Evolutionary conservation across 2,797 vertebrate genomes (phyloP).

Genomic region (Myotis planiceps): DNA sequence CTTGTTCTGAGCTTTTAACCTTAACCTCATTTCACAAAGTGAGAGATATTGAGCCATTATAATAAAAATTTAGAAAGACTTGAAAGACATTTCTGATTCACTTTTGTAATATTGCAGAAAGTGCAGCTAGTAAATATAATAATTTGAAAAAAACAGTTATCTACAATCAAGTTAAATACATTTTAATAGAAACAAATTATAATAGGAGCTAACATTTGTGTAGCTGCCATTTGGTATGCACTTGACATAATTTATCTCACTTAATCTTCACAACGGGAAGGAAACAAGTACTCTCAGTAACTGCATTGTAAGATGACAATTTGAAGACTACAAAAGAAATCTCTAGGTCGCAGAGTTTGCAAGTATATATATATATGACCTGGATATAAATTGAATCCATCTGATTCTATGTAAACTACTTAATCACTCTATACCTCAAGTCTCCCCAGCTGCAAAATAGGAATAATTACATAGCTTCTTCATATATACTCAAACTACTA

Average conservation of each 20-base stretch:
- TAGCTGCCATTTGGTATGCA: background rate
- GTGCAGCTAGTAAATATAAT: background rate
- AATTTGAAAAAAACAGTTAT: background rate
- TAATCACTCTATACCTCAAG: background rate
- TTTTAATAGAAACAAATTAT: conserved; percentile 37
- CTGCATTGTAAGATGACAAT: background rate
- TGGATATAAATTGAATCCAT: background rate
- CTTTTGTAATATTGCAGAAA: background rate
- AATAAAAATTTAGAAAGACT: background rate
- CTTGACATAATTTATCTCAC: background rate
- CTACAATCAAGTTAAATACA: background rate
- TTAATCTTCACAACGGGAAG: background rate
- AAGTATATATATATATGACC: background rate
- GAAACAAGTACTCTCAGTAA: background rate
- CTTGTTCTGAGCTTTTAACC: background rate
- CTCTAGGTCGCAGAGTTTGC: background rate
- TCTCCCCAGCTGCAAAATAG: background rate
- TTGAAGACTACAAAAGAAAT: background rate
- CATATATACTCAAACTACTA: background rate
- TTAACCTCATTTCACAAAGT: background rate
- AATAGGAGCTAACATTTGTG: background rate
- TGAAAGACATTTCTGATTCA: background rate
- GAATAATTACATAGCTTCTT: background rate
- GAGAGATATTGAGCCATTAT: background rate
- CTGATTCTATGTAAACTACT: background rate